Evolutionary conservation across 2,113 vertebrate species (phyloP).

Genomic region (Eonycteris spelaea): DNA sequence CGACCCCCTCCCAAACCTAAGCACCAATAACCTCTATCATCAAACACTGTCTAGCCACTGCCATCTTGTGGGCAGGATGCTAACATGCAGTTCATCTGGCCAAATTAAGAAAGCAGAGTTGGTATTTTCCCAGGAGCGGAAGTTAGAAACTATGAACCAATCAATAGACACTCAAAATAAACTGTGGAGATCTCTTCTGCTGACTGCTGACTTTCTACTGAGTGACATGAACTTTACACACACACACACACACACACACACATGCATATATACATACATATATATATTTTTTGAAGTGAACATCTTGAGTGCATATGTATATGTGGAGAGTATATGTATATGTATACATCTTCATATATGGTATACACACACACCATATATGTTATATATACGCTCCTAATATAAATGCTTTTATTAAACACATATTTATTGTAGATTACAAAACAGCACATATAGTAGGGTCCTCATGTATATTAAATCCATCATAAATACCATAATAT

Average conservation of each 20-base stretch:
- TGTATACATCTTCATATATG: not conserved
- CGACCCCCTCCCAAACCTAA: not conserved
- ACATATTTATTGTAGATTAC: not conserved
- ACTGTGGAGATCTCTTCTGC: rapidly evolving
- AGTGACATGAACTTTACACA: not conserved
- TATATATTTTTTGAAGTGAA: not conserved
- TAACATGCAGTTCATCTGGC: not conserved
- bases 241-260: too few species aligned
- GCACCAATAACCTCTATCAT: not conserved
- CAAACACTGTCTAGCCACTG: constrained; percentile 72
- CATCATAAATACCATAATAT: not conserved
- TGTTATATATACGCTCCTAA: not conserved
- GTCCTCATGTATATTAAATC: not conserved
- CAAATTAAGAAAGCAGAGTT: not conserved
- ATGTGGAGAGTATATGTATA: not conserved
- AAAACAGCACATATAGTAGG: not conserved
- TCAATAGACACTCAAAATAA: not conserved
- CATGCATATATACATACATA: not conserved
- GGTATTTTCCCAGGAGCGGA: not conserved
- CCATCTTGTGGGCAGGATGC: constrained; percentile 78
- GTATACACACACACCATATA: not conserved
- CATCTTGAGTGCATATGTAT: not conserved
- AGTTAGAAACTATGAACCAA: not conserved
- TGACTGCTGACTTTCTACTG: not conserved
- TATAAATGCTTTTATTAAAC: not conserved